Conservation (phyloP, 2,888 invertebrate genomes). For the Agonopterix arenella region DNA sequence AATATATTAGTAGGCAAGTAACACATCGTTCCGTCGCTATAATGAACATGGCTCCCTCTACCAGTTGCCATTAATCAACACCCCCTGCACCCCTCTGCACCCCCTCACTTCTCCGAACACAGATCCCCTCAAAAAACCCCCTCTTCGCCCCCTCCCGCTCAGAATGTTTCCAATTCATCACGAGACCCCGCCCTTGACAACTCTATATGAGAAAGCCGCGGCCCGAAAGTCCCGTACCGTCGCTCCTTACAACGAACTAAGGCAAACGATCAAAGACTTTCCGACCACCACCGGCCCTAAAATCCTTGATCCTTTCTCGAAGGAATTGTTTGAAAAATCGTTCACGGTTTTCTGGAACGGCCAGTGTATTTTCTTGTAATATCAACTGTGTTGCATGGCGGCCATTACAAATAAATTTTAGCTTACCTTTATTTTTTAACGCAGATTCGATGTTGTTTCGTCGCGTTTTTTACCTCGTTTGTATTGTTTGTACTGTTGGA, state of each 20-base stretch:
- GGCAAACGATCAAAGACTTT: constrained; percentile 26
- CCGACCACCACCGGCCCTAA: constrained; percentile 25
- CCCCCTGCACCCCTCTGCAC: constrained; percentile 19
- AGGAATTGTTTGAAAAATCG: constrained; percentile 11
- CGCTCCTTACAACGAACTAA: constrained; percentile 17
- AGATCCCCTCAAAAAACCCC: constrained; percentile 60
- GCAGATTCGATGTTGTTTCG: constrained; percentile 40
- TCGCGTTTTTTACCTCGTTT: constrained; percentile 18
- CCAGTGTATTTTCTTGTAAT: constrained; percentile 43
- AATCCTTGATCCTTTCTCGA: constrained; percentile 20
- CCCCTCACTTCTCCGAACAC: constrained; percentile 37
- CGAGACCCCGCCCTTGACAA: constrained; percentile 79
- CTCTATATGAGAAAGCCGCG: constrained; percentile 72
- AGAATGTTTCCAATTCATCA: constrained; percentile 76
- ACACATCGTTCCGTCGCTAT: constrained; percentile 71
- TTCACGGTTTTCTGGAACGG: constrained; percentile 31
- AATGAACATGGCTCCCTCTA: constrained; percentile 75
- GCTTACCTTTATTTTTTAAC: constrained; percentile 47
- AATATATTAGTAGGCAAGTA: constrained; percentile 72
- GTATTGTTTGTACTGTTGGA: constrained; percentile 15
- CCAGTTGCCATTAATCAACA: constrained; percentile 65
- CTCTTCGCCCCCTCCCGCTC: constrained; percentile 56
- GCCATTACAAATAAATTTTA: constrained; percentile 65
- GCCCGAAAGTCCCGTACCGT: constrained; percentile 36
- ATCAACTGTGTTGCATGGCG: constrained; percentile 44